Percentiles rank a stretch among this genome's conserved stretches.
Evolutionary conservation across 2,113 vertebrate species (phyloP).

Genomic region (Microcebus lehilahytsara): DNA sequence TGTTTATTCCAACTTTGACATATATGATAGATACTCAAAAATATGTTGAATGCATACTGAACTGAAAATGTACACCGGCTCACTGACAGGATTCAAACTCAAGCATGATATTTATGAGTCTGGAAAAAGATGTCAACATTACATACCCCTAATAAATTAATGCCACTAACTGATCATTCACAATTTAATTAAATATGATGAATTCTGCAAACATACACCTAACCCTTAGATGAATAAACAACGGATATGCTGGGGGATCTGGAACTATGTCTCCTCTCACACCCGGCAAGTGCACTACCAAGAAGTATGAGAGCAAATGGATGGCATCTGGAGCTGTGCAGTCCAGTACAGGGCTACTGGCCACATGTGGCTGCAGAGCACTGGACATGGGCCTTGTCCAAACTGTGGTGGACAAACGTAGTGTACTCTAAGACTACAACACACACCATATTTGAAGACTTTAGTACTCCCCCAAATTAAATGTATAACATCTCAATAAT

Average conservation of each 20-base stretch:
- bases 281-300: neutral
- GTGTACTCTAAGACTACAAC: neutral
- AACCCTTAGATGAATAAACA: neutral
- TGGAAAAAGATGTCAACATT: neutral
- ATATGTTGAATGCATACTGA: neutral
- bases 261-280: neutral
- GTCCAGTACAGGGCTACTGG: neutral
- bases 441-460: neutral
- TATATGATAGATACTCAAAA: neutral
- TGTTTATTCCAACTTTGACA: neutral
- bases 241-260: neutral
- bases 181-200: neutral
- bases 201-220: neutral
- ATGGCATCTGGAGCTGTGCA: neutral
- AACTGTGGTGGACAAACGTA: neutral
- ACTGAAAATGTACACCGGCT: neutral
- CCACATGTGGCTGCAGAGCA: neutral
- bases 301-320: accelerated
- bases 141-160: neutral
- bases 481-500: neutral
- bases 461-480: neutral
- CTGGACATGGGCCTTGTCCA: neutral
- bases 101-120: neutral
- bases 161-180: neutral
- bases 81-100: neutral